Percentiles rank a stretch among this genome's conserved stretches.
Evolutionary conservation across 2,888 invertebrate species (phyloP).

Genomic region (Steinernema carpocapsae): DNA sequence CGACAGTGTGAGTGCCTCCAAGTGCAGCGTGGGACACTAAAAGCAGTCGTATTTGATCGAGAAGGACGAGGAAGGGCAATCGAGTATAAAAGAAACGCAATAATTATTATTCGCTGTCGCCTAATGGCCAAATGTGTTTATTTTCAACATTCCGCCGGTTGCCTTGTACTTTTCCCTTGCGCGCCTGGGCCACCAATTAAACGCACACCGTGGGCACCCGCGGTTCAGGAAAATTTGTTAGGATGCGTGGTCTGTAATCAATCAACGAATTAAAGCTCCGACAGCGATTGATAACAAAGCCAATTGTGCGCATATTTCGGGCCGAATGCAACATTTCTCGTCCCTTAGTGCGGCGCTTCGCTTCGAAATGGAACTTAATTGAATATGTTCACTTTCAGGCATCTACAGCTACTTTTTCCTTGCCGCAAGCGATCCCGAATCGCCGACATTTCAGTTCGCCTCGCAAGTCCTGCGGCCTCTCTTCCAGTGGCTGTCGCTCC

Average conservation of each 20-base stretch:
- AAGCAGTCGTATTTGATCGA: neutral
- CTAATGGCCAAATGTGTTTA: neutral
- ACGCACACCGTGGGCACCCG: neutral
- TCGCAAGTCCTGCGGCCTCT: slow-evolving; percentile 61
- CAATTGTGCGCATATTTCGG: slow-evolving; percentile 23
- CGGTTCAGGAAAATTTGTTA: neutral
- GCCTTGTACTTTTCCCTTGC: neutral
- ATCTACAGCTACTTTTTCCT: slow-evolving; percentile 66
- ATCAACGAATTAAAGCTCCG: slow-evolving; percentile 21
- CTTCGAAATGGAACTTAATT: slow-evolving; percentile 27
- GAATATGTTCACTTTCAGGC: slow-evolving; percentile 44
- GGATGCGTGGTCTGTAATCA: slow-evolving; percentile 24
- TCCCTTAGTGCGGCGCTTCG: neutral
- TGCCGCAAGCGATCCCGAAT: slow-evolving; percentile 49
- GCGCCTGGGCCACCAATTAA: slow-evolving; percentile 1
- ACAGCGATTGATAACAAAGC: slow-evolving; percentile 26
- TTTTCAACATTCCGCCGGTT: neutral
- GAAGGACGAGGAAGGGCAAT: slow-evolving; percentile 3
- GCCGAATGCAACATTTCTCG: slow-evolving; percentile 32
- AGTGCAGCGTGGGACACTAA: slow-evolving; percentile 15
- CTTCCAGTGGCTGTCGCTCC: slow-evolving; percentile 67
- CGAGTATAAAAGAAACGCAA: neutral
- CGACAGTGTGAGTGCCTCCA: neutral
- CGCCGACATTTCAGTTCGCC: slow-evolving; percentile 28
- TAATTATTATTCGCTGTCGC: neutral